A percentile compares a stretch with the other conserved stretches of the same genome.
These are phyloP conservation scores for Paratilapia polleni DNA, from an alignment of 2,113 vertebrate genomes.

Conservation along the genomic window DNA sequence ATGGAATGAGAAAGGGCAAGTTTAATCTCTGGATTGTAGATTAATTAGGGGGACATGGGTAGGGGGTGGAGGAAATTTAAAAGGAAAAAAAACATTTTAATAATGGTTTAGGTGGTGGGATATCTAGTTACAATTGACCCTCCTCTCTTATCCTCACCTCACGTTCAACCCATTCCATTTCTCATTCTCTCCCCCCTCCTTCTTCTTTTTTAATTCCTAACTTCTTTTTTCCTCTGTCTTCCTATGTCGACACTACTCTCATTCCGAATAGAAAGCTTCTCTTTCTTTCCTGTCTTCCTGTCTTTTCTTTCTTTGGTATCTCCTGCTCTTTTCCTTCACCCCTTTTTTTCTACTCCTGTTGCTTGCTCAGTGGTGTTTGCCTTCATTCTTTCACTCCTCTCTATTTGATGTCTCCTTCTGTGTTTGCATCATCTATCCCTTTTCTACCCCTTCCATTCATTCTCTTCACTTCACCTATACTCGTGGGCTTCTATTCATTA, in stretches of 20 bases:
- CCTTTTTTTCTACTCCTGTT: not conserved
- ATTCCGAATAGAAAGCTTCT: not conserved
- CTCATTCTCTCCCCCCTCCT: slow-evolving; percentile 3
- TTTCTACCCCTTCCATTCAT: slow-evolving; percentile 9
- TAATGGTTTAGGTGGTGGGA: slow-evolving; percentile 36
- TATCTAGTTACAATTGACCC: slow-evolving; percentile 58
- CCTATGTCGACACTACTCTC: slow-evolving; percentile 1
- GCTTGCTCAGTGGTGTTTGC: not conserved
- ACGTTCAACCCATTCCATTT: slow-evolving; percentile 19
- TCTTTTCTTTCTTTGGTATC: not conserved
- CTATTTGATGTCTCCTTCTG: not conserved
- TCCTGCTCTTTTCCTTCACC: not conserved
- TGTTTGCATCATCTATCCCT: slow-evolving; percentile 14
- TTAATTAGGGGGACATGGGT: slow-evolving; percentile 51
- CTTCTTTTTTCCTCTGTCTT: not conserved
- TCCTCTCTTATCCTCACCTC: slow-evolving; percentile 39
- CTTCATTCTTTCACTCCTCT: not conserved
- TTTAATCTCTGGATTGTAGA: slow-evolving; percentile 68
- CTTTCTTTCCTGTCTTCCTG: not conserved
- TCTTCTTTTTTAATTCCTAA: not conserved
- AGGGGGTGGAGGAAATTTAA: slow-evolving; percentile 3
- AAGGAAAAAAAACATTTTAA: slow-evolving; percentile 21
- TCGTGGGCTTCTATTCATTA: slow-evolving; percentile 20
- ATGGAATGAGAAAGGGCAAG: slow-evolving; percentile 26
- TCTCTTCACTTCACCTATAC: not conserved